Percentiles rank a stretch among this genome's conserved stretches.
These are phyloP conservation scores for Melanargia galathea DNA, from an alignment of 2,888 invertebrate genomes.

Conservation along the genomic window DNA sequence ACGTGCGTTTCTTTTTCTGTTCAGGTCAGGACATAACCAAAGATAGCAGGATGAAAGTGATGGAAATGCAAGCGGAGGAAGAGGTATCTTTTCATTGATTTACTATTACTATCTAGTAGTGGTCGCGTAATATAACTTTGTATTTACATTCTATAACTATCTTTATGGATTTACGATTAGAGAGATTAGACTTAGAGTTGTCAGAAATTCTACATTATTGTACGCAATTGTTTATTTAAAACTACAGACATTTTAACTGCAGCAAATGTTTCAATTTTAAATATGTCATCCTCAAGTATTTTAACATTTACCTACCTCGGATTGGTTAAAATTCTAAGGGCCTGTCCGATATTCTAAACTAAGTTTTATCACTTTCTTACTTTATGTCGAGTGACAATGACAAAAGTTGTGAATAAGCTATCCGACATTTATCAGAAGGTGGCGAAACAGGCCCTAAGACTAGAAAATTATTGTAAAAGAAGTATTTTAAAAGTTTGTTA, in stretches of 20 bases:
- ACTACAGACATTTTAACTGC: no score
- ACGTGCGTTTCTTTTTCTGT: slow-evolving; percentile 55
- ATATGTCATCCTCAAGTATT: no score
- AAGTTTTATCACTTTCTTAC: no score
- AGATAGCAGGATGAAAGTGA: slow-evolving; percentile 78
- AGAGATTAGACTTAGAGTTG: background rate
- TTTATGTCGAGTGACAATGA: no score
- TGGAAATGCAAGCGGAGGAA: slow-evolving; percentile 72
- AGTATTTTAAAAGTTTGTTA: background rate
- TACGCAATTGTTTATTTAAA: background rate
- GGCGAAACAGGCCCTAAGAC: no score
- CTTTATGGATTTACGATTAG: background rate
- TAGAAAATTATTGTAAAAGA: no score
- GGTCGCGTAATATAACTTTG: background rate
- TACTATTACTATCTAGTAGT: slow-evolving; percentile 1
- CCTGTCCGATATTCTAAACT: no score
- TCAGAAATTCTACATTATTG: background rate
- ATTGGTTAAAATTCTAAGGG: no score
- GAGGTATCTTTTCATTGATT: slow-evolving; percentile 59
- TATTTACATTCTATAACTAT: background rate
- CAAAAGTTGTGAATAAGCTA: no score
- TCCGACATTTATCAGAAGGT: no score
- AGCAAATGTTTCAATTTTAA: no score
- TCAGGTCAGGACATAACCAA: slow-evolving; percentile 79
- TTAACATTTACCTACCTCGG: no score